These are phyloP conservation scores for Eupristina koningsbergeri DNA, from an alignment of 1,140 invertebrate genomes.

Conservation along the genomic window DNA sequence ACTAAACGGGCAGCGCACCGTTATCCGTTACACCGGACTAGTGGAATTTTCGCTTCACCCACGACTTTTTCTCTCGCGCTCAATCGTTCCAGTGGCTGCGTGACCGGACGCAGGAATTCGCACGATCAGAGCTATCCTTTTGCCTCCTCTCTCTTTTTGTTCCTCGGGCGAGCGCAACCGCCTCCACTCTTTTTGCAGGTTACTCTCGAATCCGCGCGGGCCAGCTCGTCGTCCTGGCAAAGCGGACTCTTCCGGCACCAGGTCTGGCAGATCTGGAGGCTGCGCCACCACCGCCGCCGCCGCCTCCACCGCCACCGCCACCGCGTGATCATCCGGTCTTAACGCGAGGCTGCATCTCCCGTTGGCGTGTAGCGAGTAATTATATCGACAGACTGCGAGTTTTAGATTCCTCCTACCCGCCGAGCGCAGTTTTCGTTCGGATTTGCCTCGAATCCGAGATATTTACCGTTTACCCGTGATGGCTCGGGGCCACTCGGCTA, in stretches of 20 bases:
- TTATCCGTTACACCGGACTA: constrained; percentile 41
- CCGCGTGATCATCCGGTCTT: constrained; percentile 54
- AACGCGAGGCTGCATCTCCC: constrained; percentile 55
- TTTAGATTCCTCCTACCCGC: constrained; percentile 10
- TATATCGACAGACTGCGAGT: constrained; percentile 52
- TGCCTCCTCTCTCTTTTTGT: not conserved
- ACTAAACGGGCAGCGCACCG: not conserved
- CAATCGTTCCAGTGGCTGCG: constrained; percentile 54
- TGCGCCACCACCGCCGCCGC: constrained; percentile 14
- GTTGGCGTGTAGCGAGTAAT: constrained; percentile 60
- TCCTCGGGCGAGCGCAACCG: not conserved
- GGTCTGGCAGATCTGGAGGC: not conserved
- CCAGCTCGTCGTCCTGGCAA: constrained; percentile 8
- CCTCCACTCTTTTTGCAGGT: not conserved
- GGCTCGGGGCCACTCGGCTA: constrained; percentile 29
- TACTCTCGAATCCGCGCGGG: not conserved
- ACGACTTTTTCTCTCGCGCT: constrained; percentile 34
- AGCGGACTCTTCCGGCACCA: constrained; percentile 46
- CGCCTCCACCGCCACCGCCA: not conserved
- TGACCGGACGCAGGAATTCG: constrained; percentile 60
- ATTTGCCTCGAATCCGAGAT: constrained; percentile 11
- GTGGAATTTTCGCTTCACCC: constrained; percentile 42
- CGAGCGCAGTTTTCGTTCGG: not conserved
- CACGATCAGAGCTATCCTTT: constrained; percentile 53
- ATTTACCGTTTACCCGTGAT: constrained; percentile 55